Base-by-base conservation (phyloP, 2,797 vertebrate species). In the Erithacus rubecula region DNA sequence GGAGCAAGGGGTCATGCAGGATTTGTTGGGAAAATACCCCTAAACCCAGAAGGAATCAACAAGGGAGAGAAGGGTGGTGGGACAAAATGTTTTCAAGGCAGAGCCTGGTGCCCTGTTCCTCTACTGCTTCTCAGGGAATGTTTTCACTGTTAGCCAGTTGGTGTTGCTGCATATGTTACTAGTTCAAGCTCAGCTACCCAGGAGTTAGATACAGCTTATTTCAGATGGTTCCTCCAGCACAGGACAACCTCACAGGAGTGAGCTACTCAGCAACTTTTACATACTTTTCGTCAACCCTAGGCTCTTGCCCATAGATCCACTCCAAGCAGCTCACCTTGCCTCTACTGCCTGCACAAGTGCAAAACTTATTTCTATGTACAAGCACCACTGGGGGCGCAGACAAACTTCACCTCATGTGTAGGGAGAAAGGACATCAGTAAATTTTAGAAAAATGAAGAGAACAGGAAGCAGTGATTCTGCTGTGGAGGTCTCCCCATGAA, bases 131-230 rank as follows among this genome's bases (percentile, higher is more conserved):
- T 58, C 29, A 2, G 1, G 17, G 9, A 46, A 37, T 10, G 47
- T 68, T 77, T 55, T 51, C 58, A 44, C 23, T 59, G 36, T 9
- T 21, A 62, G 37, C n/a, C 36, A 15, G 34, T 15, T 72, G 43
- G 52, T 6, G 0, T 55, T 78, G 44, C 63, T 10, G 3, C 29
- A 12, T 22, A 52, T 0, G 0, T 44, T 60, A 14, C 34, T 44
- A 14, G 17, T 43, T 67, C 1, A 4, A 78, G 15, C 53, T 59
- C 21, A 4, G n/a, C 60, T 67, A 32, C 27, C 36, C 12, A 17
- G 16, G 11, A 76, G 63, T 75, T 22, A 55, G 22, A 49, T 14
- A n/a, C 26, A 44, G 56, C 20, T 74, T 24, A 65, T 83, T 74
- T 49, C 74, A 26, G 23, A 22, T 32, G 18, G 52, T 89, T 89